Evolutionary conservation across 2,113 vertebrate species (phyloP), one percentile per base, ranked within the genome.

Genomic region (Nesoenas mayeri): DNA sequence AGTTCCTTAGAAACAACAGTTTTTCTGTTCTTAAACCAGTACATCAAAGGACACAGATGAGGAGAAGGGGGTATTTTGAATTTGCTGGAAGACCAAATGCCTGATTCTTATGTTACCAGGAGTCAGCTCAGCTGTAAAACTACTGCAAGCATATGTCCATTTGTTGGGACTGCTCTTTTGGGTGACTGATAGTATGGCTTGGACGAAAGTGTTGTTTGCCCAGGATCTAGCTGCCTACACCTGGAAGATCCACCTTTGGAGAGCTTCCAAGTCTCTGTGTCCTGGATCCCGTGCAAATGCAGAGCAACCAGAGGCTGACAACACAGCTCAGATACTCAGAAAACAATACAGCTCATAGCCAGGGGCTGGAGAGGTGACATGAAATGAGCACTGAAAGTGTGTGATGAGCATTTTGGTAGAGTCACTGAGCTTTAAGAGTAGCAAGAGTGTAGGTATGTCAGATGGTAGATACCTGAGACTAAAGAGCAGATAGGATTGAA

Each of bases 371-470:
- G 54, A 69, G 48, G 18, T 57, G 21, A 9, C 13, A 2, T 28
- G 38, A 78, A 66, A n/a, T 84, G 61, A 48, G 24, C 64, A n/a
- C 42, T 71, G 18, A 38, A 88, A 84, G 20, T 78, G 60, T 42
- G 4, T 13, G 21, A 8, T 61, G 22, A 22, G 18, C 6, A 5
- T 88, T 95, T 84, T 80, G 47, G 13, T 38, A n/a, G 36, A n/a
- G 60, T 80, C 36, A 12, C 36, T 21, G 32, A 67, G 36, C 12
- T 94, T 66, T 66, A 28, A 56, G n/a, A 69, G 31, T 44, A 72
- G 9, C 31, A 54, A 65, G 66, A 77, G 21, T 6, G 1, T 64
- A 26, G 28, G 15, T 15, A 19, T 0, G 0, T 36, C 65, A 19
- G 3, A 10, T 67, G 25, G 24, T 53, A 80, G 32, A 38, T 74